phyloP scores from a whole-genome alignment of 2,113 vertebrate genomes.

The Limanda limanda region DNA sequence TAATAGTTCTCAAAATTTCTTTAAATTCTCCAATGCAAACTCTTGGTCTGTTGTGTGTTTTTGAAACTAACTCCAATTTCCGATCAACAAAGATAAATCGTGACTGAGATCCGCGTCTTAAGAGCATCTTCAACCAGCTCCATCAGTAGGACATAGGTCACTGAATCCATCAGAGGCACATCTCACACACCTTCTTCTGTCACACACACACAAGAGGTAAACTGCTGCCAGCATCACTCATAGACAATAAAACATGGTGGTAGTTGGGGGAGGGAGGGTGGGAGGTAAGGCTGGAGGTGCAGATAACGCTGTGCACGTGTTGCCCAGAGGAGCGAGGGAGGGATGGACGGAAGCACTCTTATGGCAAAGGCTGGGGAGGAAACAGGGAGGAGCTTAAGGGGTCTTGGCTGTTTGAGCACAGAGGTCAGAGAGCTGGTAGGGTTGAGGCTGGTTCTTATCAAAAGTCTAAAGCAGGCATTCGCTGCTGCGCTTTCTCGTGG shows the following conservation, averaged over 20 bases:
- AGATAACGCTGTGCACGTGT: slow-evolving; percentile 44
- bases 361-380: slow-evolving; percentile 21
- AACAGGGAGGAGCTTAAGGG: background rate
- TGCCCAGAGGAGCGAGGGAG: slow-evolving; percentile 19
- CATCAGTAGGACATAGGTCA: slow-evolving; percentile 58
- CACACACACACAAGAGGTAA: slow-evolving; percentile 60
- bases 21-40: background rate
- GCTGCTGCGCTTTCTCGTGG: slow-evolving; percentile 77
- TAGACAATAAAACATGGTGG: slow-evolving; percentile 54
- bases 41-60: background rate
- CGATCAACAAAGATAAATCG: background rate
- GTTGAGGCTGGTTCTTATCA: slow-evolving; percentile 65
- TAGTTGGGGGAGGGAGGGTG: background rate
- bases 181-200: slow-evolving; percentile 69
- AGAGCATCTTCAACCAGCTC: slow-evolving; percentile 58
- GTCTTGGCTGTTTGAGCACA: slow-evolving; percentile 64
- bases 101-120: slow-evolving; percentile 33
- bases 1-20: no score
- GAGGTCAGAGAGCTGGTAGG: slow-evolving; percentile 69
- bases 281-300: slow-evolving; percentile 57
- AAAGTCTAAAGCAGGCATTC: slow-evolving; percentile 71
- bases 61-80: background rate
- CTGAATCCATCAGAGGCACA: slow-evolving; percentile 71
- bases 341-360: slow-evolving; percentile 35
- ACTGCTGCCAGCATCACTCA: slow-evolving; percentile 66